These are phyloP conservation scores for Oophaga pumilio DNA, from an alignment of 2,113 vertebrate genomes.

Conservation along the genomic window DNA sequence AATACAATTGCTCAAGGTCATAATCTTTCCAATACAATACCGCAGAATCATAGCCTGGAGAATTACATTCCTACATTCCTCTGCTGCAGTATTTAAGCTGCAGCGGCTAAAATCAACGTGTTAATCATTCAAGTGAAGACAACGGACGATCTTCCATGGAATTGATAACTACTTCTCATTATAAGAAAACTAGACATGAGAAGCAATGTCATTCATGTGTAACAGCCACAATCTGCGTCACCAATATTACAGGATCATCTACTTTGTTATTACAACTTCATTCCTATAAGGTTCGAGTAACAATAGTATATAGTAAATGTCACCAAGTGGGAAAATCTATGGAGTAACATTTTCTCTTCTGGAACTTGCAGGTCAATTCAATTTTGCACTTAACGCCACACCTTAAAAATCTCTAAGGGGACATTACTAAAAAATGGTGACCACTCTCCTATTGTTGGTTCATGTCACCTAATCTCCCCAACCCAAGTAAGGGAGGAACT, in stretches of 20 bases:
- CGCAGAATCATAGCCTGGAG: constrained; percentile 16
- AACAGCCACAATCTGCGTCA: not conserved
- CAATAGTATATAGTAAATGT: not conserved
- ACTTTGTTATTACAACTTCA: not conserved
- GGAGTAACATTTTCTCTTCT: not conserved
- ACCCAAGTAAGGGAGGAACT: too few species aligned
- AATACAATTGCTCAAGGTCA: constrained; percentile 33
- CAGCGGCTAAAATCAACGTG: not conserved
- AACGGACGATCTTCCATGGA: not conserved
- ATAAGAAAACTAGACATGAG: not conserved
- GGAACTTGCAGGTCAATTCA: not conserved
- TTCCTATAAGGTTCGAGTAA: not conserved
- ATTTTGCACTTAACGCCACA: too few species aligned
- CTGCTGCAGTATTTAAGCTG: not conserved
- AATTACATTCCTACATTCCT: not conserved
- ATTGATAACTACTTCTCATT: not conserved
- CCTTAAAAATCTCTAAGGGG: too few species aligned
- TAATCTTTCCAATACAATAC: constrained; percentile 39
- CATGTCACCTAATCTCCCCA: too few species aligned
- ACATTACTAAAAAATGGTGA: too few species aligned
- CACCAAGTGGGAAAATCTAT: not conserved
- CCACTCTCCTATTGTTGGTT: too few species aligned
- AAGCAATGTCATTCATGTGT: not conserved
- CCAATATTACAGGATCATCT: not conserved
- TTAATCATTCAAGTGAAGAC: constrained; percentile 3